A percentile compares a stretch with the other conserved stretches of the same genome.
Evolutionary conservation across 2,888 invertebrate genomes (phyloP).

Genomic region (Oligia fasciuncula): DNA sequence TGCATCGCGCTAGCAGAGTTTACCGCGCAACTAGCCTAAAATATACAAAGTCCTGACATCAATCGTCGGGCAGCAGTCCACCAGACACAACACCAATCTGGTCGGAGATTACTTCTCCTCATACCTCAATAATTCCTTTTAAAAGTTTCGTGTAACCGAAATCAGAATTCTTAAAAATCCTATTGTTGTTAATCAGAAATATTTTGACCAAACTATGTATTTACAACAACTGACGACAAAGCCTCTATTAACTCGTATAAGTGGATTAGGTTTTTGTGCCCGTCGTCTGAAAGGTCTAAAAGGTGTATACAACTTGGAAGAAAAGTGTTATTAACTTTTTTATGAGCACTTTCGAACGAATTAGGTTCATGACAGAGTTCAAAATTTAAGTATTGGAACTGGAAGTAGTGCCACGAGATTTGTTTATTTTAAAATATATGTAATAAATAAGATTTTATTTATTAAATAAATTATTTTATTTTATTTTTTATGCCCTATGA

Average conservation of each 20-base stretch:
- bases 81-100: neutral
- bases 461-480: too few species aligned
- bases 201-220: slow-evolving; percentile 23
- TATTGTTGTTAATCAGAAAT: neutral
- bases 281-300: slow-evolving; percentile 23
- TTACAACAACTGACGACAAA: slow-evolving; percentile 21
- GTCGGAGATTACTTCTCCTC: neutral
- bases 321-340: slow-evolving; percentile 33
- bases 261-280: slow-evolving; percentile 24
- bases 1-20: neutral
- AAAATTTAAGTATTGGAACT: slow-evolving; percentile 3
- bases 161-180: neutral
- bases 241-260: neutral
- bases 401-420: neutral
- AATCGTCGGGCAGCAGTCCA: neutral
- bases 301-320: slow-evolving; percentile 5
- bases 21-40: neutral
- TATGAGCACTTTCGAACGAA: slow-evolving; percentile 13
- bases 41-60: neutral
- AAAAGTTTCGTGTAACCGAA: neutral
- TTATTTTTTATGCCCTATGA: too few species aligned
- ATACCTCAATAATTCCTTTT: neutral
- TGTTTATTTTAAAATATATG: neutral
- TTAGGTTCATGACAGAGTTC: slow-evolving; percentile 1
- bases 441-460: too few species aligned